These are phyloP conservation scores for Periophthalmus modestus DNA, from an alignment of 2,113 vertebrate genomes.

Conservation along the genomic window DNA sequence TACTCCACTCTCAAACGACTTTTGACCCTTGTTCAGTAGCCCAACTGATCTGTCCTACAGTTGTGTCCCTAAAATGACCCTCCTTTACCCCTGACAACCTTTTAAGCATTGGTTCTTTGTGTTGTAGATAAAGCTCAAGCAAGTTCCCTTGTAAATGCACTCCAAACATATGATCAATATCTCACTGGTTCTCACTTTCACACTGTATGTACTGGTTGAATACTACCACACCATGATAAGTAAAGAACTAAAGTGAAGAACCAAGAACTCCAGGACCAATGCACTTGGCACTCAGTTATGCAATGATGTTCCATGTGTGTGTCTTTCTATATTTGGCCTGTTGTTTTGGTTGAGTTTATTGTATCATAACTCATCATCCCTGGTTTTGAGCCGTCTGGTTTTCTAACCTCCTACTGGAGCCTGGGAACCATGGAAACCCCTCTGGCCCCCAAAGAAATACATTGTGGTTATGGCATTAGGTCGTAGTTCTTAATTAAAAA, in stretches of 20 bases:
- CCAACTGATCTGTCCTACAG: conserved; percentile 7
- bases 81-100: neutral
- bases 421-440: conserved; percentile 37
- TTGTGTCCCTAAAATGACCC: neutral
- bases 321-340: conserved; percentile 8
- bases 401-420: conserved; percentile 1
- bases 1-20: neutral
- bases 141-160: conserved; percentile 33
- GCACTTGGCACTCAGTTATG: neutral
- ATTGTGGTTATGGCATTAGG: conserved; percentile 31
- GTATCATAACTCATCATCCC: neutral
- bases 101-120: conserved; percentile 11
- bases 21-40: conserved; percentile 26
- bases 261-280: neutral
- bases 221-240: neutral
- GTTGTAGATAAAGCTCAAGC: conserved; percentile 3
- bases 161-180: neutral
- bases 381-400: neutral
- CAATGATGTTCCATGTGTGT: neutral
- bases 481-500: conserved; percentile 34
- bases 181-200: neutral
- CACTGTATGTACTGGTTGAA: neutral
- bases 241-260: neutral
- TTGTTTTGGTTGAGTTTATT: conserved; percentile 1
- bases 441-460: conserved; percentile 21